Base-by-base conservation (phyloP, 2,113 vertebrate species). In the Halcyon malimbica region DNA sequence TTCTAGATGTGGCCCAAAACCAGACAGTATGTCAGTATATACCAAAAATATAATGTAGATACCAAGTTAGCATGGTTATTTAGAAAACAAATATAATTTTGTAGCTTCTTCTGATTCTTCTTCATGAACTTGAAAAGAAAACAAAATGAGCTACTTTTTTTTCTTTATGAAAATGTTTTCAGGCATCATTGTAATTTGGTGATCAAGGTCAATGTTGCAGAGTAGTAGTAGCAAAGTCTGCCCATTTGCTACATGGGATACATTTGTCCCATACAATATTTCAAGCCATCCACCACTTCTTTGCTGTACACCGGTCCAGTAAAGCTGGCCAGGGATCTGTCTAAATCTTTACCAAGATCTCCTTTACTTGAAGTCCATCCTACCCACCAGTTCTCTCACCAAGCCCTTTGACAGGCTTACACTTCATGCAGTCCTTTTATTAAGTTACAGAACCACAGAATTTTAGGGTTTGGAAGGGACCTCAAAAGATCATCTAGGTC, bases 61-160 rank as follows among this genome's bases (percentile, higher is more conserved):
- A 37, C 13, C 11, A 87, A 41, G 14, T 57, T 29, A 25, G 13
- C 16, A 37, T 2, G 4, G 14, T 50, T 70, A 67, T 41, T 78
- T 78, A 13, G 18, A 81, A 93, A 20, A n/a, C 3, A 73, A 67
- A 24, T 0, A 4, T 1, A 25, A 29, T 35, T 56, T 76, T 37
- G 6, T 20, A 77, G 23, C 23, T 69, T 28, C 11, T 87, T 31
- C 44, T 20, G 4, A 60, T 24, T 56, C 16, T n/a, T 76, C n/a
- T 39, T 73, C 24, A 56, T 13, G 31, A 2, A 39, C 8, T 25
- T 31, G 35, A 24, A 54, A 75, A 50, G 9, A 44, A 75, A 59
- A 39, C 2, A 63, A 63, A 23, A 13, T 0, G 0, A 60, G 17
- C 3, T 41, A 10, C 3, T 42, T 46, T 50, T 23, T 9, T 13